Evolutionary conservation across 2,888 invertebrate species (phyloP).

Genomic region (Aproaerema taeniolella): DNA sequence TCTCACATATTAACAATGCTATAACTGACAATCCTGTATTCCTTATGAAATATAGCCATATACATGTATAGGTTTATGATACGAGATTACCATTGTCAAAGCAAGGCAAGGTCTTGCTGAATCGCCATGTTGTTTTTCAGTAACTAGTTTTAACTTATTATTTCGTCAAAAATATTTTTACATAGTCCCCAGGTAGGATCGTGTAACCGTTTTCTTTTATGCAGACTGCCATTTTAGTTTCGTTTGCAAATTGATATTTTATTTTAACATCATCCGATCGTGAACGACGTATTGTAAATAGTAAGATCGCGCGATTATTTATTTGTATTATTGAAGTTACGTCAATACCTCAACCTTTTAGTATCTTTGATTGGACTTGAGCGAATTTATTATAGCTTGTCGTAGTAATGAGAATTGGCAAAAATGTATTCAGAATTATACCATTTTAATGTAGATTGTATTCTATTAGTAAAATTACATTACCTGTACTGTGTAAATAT

Average conservation of each 20-base stretch:
- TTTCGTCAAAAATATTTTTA: background rate
- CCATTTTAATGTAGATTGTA: background rate
- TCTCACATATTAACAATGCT: constrained; percentile 33
- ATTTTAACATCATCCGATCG: constrained; percentile 5
- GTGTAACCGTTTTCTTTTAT: constrained; percentile 16
- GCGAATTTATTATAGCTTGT: constrained; percentile 8
- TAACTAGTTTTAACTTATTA: background rate
- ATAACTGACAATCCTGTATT: constrained; percentile 17
- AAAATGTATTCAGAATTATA: background rate
- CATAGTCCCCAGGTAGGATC: too few species aligned
- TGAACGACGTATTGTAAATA: constrained; percentile 29
- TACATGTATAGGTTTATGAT: constrained; percentile 6
- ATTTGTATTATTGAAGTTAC: constrained; percentile 15
- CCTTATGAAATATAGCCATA: constrained; percentile 14
- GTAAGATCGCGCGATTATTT: constrained; percentile 29
- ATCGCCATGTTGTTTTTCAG: constrained; percentile 2
- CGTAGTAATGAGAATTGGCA: constrained; percentile 11
- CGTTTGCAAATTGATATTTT: background rate
- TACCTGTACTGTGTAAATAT: constrained; percentile 51
- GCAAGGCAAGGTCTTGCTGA: background rate
- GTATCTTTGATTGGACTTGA: constrained; percentile 23
- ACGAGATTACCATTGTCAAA: too few species aligned
- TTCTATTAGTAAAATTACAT: constrained; percentile 17
- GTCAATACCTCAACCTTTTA: constrained; percentile 23
- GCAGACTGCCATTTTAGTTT: constrained; percentile 29